Conservation (phyloP, 2,797 vertebrate species). For the Dryobates pubescens region DNA sequence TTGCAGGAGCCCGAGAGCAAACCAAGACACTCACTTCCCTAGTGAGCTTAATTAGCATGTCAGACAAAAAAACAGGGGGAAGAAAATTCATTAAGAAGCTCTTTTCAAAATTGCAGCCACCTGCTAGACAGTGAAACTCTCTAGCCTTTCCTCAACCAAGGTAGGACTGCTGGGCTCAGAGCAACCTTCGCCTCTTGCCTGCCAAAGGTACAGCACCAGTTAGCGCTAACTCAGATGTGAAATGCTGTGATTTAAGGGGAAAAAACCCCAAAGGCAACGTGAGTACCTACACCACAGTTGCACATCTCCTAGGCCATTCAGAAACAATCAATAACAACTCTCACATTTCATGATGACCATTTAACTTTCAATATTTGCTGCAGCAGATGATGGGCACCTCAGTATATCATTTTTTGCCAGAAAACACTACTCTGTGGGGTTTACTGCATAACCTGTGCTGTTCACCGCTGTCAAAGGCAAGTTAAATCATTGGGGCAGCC, state of each 20-base stretch:
- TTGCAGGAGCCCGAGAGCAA: not conserved
- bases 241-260: not conserved
- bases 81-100: conserved; percentile 38
- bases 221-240: not conserved
- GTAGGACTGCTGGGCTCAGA: not conserved
- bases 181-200: not conserved
- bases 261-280: not conserved
- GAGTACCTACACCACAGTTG: not conserved
- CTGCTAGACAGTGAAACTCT: conserved; percentile 16
- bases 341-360: not conserved
- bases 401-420: conserved; percentile 27
- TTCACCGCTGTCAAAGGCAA: not conserved
- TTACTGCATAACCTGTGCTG: not conserved
- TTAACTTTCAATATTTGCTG: not conserved
- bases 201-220: not conserved
- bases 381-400: not conserved
- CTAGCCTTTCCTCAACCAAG: not conserved
- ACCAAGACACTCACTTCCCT: not conserved
- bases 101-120: conserved; percentile 40
- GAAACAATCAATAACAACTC: not conserved
- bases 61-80: conserved; percentile 20
- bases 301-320: not conserved
- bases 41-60: conserved; percentile 45
- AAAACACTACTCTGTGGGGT: not conserved
- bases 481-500: not conserved